Percentiles rank a stretch among this genome's conserved stretches.
Conservation (phyloP, 35 echinoderm and acorn worm species). For the Chiridota heheva region DNA sequence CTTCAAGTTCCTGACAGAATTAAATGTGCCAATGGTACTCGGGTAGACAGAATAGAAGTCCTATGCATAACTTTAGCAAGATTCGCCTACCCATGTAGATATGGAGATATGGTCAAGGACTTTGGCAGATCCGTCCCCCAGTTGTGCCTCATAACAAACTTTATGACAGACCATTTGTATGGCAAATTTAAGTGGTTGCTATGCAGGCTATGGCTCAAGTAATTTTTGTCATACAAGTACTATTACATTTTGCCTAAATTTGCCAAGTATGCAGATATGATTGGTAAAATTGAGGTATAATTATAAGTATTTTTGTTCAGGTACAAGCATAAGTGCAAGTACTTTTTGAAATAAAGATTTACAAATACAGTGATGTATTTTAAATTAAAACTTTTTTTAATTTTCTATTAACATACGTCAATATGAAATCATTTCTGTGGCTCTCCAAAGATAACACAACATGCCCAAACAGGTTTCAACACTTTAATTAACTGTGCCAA, state of each 20-base stretch:
- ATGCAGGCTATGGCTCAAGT: slow-evolving; percentile 24
- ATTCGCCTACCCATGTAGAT: slow-evolving; percentile 40
- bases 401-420: too few species aligned
- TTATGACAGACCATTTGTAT: not conserved
- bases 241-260: not conserved
- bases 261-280: not conserved
- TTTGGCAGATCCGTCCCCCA: slow-evolving; percentile 25
- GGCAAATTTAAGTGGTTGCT: not conserved
- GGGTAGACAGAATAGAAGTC: slow-evolving; percentile 39
- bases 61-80: slow-evolving; percentile 37
- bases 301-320: slow-evolving; percentile 57
- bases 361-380: too few species aligned
- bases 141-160: slow-evolving; percentile 11
- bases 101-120: not conserved
- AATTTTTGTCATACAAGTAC: too few species aligned
- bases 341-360: too few species aligned
- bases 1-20: slow-evolving; percentile 31
- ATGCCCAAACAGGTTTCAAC: too few species aligned
- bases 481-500: too few species aligned
- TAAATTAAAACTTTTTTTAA: too few species aligned
- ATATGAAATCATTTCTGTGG: too few species aligned
- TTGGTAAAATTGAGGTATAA: slow-evolving; percentile 23
- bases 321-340: slow-evolving; percentile 64
- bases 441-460: too few species aligned
- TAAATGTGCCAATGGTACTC: slow-evolving; percentile 29